Percentiles rank a stretch among this genome's conserved stretches.
Evolutionary conservation across 1,140 invertebrate genomes (phyloP).

Genomic region (Pseudomyrmex dendroicus): DNA sequence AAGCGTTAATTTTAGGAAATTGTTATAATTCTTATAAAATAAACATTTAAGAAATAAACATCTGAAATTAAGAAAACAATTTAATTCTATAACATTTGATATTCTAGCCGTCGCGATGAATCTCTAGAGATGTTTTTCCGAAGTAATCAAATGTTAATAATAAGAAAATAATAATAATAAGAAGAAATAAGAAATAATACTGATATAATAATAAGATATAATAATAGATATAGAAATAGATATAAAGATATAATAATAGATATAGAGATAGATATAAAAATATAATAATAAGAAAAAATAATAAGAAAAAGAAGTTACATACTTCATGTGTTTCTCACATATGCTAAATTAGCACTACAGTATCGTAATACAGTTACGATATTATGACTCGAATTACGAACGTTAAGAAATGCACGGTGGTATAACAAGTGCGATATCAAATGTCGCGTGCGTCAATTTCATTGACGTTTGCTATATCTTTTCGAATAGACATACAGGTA

Average conservation of each 20-base stretch:
- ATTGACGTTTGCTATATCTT: not conserved
- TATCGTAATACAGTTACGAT: slow-evolving; percentile 45
- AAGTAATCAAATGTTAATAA: slow-evolving; percentile 1
- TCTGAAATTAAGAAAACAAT: slow-evolving; percentile 43
- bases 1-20: slow-evolving; percentile 31
- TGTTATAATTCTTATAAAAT: not conserved
- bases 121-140: not conserved
- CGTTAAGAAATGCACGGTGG: not conserved
- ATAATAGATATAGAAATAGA: too few relatives aligned
- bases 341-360: slow-evolving; percentile 2
- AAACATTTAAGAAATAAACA: not conserved
- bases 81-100: slow-evolving; percentile 10
- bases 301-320: not conserved
- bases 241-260: too few relatives aligned
- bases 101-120: not conserved
- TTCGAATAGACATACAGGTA: not conserved
- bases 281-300: not conserved
- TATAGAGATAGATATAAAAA: too few relatives aligned
- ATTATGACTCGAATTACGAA: slow-evolving; percentile 39
- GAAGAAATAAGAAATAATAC: too few relatives aligned
- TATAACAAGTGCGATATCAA: slow-evolving; percentile 38
- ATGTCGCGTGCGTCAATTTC: slow-evolving; percentile 55
- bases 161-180: not conserved
- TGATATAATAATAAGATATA: too few relatives aligned
- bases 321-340: slow-evolving; percentile 4